Evolutionary conservation across 2,888 invertebrate genomes (phyloP), one percentile per base, ranked within the genome.

Genomic region (Colostygia pectinataria): DNA sequence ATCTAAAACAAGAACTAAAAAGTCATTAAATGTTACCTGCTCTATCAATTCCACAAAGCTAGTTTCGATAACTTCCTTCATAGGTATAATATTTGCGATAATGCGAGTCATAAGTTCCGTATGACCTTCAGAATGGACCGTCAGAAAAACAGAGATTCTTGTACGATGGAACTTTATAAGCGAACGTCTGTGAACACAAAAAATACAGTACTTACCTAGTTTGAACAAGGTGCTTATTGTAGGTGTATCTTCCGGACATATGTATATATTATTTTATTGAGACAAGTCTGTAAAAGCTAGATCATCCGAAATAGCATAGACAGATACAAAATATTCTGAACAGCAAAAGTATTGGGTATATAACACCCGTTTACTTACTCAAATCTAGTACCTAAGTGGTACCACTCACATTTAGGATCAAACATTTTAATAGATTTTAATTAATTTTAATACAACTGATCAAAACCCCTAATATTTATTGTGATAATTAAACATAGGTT

Each of bases 31-130:
- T 66, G 68, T 65, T 70, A 68, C 68, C 61, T 66, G 66, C 62
- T 66, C 65, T 63, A 66, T 65, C 64, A 68, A 70, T 65, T 68
- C 66, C 50, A 62, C 60, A 65, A 65, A 70, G 57, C 70, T 45
- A 55, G 66, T 75, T 74, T 77, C 77, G 77, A 72, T 74, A 65
- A 79, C 75, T 80, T 81, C 79, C 80, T 80, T 75, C 69, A 71
- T 66, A 68, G 68, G 66, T 66, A 71, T 72, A 65, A 69, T 71
- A 66, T 71, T 69, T 47, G 69, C 61, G 59, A 32, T n/a, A 50
- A 37, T 62, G 65, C 77, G 76, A 80, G 74, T 76, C 76, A 68
- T 57, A 68, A 81, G 81, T 80, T 83, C 83, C 77, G 74, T 45
- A 72, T 81, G 83, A 84, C 84, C 85, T 85, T 85, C 81, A 71